Evolutionary conservation across 2,113 vertebrate species (phyloP), one percentile per base, ranked within the genome.

Genomic region (Rhineura floridana): DNA sequence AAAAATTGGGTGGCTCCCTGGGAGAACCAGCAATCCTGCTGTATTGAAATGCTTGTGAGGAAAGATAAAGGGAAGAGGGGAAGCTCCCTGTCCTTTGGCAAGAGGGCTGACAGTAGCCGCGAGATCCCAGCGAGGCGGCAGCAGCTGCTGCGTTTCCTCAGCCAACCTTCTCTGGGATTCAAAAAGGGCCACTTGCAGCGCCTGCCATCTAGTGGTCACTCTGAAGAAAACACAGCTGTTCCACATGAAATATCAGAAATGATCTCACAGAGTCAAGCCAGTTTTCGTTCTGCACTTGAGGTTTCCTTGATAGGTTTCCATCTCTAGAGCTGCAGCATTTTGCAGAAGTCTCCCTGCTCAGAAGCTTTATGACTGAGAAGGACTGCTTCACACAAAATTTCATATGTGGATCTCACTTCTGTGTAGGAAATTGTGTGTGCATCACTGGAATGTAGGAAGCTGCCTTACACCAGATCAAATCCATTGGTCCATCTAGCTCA

Each of bases 181-280:
- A 23, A 7, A 28, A 44, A 42, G 46, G 70, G 25, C 13, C 80
- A 39, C 75, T 93, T 87, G 94, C 77, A 88, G 78, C 82, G 93
- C 76, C 93, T 94, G 95, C 95, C 95, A 95, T 81, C 93, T 91
- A 92, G 93, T 73, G 95, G 95, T 81, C 0, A 8, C 8, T 2
- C 65, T 46, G 75, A 13, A 50, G 65, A 55, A 7, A 52, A 0
- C 65, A 59, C 83, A 63, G 72, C 25, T 65, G 21, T 21, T 0
- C 1, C 12, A 46, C 30, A 2, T 10, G 10, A 28, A 28, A 9
- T 55, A 55, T 59, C 55, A 59, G 55, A 59, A 59, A 59, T 19
- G 19, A 19, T 59, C 15, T 5, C 21, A 19, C 19, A 59, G 52
- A 55, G n/a, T n/a, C n/a, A 2, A 11, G 52, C 10, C 52, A 63